Evolutionary conservation across 2,113 vertebrate species (phyloP), one percentile per base, ranked within the genome.

Genomic region (Nibea coibor): DNA sequence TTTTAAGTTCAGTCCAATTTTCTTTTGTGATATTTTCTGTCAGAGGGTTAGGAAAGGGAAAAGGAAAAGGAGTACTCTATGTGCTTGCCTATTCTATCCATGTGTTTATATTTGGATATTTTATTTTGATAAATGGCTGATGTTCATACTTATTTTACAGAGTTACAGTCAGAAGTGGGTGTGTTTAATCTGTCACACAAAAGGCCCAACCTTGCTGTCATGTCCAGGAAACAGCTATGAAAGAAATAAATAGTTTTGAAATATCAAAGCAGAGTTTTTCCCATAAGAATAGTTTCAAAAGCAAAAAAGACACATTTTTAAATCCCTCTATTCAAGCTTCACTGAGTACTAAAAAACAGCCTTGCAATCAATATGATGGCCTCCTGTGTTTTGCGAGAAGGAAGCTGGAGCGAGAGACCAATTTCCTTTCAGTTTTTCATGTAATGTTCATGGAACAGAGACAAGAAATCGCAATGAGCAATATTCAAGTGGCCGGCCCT

Each of bases 291-390:
- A 17, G 51, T 75, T 81, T 89, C 26, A 74, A 72, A 89, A 81
- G 82, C 80, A 71, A 42, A 86, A 76, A 84, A 39, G 69, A 85
- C 58, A 85, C 31, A 82, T 81, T 87, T 89, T 81, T 58, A 75
- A 87, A 86, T 85, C 59, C 77, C 51, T 79, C 64, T 31, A 80
- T 85, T 88, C 86, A 78, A 87, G 84, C 78, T 89, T 85, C 66
- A 72, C 66, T 78, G 80, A 87, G 61, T 80, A 51, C 69, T 80
- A 78, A 86, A 81, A 84, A 82, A 86, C 50, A 86, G 47, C 48
- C 31, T 16, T 35, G 35, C 83, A 91, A 90, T 87, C 91, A 89
- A 86, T 86, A 83, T 42, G 59, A 82, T 75, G 70, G 80, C 76
- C 88, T 87, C 72, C 47, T 80, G 78, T 79, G 78, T 63, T 89